These are phyloP conservation scores for Cricetomys ansorgei DNA, from an alignment of 2,113 vertebrate species.

Conservation along the genomic window DNA sequence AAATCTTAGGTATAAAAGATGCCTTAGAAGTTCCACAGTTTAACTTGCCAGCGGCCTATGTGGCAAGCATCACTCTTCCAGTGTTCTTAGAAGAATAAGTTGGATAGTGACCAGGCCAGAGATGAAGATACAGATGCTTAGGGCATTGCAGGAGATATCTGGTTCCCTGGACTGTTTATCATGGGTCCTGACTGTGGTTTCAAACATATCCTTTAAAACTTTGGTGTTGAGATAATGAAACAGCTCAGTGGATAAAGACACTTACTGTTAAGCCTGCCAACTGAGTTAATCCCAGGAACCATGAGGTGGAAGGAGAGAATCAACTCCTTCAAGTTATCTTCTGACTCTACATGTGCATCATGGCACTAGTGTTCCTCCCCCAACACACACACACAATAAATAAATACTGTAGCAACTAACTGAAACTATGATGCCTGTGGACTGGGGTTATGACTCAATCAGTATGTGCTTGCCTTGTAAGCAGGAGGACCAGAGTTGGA, in stretches of 20 bases:
- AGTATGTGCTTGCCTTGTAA: neutral
- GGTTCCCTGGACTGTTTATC: neutral
- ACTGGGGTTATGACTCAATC: neutral
- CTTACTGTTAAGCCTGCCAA: neutral
- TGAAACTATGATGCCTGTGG: neutral
- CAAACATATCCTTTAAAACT: conserved; percentile 42
- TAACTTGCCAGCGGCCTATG: neutral
- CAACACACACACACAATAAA: neutral
- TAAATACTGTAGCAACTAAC: neutral
- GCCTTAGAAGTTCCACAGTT: neutral
- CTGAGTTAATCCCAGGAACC: no score
- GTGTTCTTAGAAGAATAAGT: neutral
- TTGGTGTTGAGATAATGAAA: neutral
- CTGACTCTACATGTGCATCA: neutral
- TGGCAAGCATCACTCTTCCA: neutral
- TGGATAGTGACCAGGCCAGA: neutral
- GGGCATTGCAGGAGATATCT: neutral
- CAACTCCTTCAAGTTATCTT: neutral
- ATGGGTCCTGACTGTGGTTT: neutral
- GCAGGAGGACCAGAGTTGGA: neutral
- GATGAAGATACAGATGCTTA: neutral
- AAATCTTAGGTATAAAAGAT: neutral
- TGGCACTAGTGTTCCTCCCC: neutral
- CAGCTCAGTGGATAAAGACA: neutral
- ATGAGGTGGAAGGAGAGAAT: neutral